Conservation (phyloP, 2,797 vertebrate species). For the Netta rufina region DNA sequence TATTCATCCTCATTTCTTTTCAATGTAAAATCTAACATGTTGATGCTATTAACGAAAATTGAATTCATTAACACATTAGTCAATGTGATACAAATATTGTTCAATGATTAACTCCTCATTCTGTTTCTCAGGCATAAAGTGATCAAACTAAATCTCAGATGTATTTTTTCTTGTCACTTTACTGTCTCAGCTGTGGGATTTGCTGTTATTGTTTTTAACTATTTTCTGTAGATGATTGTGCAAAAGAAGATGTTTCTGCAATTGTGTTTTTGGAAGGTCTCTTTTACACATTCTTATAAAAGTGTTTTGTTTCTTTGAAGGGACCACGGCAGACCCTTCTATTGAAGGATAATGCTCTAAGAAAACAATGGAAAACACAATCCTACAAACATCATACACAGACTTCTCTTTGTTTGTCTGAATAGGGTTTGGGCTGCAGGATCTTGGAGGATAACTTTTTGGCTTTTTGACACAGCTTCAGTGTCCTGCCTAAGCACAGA, state of each 20-base stretch:
- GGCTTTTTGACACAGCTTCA: background rate
- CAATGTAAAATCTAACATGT: background rate
- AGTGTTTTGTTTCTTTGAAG: background rate
- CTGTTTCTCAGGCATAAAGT: background rate
- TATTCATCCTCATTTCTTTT: background rate
- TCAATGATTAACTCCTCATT: background rate
- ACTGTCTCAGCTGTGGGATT: background rate
- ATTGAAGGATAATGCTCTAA: background rate
- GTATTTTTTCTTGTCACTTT: background rate
- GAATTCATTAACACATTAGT: background rate
- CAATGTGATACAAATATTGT: background rate
- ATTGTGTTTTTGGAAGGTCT: background rate
- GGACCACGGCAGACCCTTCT: background rate
- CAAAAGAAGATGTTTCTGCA: background rate
- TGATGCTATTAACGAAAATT: conserved; percentile 9
- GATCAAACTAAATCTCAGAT: background rate
- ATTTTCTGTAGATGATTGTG: background rate
- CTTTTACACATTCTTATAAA: background rate
- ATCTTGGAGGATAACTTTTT: conserved; percentile 6
- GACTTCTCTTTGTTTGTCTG: background rate
- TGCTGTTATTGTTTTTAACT: background rate
- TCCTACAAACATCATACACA: background rate
- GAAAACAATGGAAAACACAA: background rate
- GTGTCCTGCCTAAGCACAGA: background rate
- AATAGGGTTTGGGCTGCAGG: background rate